A percentile compares a stretch with the other conserved stretches of the same genome.
phyloP scores from a whole-genome alignment of 1,140 invertebrate species.

The Hesperophylax magnus region DNA sequence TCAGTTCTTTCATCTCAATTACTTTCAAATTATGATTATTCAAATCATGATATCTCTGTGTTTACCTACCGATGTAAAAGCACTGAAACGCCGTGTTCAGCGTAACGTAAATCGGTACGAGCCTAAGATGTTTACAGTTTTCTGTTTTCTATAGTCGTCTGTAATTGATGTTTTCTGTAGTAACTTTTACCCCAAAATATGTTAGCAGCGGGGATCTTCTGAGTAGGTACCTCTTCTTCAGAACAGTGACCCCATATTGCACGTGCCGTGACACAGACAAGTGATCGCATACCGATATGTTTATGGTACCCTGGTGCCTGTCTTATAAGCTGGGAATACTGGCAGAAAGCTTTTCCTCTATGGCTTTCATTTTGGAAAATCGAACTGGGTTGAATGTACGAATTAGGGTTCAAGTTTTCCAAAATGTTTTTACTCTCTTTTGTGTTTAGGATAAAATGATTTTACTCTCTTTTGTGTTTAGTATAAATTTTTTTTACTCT shows the following conservation, averaged over 20 bases:
- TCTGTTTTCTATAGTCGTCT: not conserved
- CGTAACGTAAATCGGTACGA: too few species aligned
- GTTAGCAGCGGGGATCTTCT: constrained; percentile 7
- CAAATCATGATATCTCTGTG: not conserved
- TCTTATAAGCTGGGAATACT: too few species aligned
- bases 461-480: too few species aligned
- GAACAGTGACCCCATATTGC: constrained; percentile 32
- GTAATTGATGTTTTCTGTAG: constrained; percentile 21
- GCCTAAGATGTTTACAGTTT: not conserved
- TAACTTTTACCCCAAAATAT: constrained; percentile 20
- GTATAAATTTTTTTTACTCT: too few species aligned
- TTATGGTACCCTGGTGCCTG: not conserved
- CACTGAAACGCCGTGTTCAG: too few species aligned
- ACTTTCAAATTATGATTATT: too few species aligned
- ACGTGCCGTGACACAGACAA: constrained; percentile 24
- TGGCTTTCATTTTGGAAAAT: constrained; percentile 20
- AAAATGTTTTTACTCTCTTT: too few species aligned
- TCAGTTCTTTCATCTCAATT: too few species aligned
- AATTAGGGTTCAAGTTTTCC: too few species aligned
- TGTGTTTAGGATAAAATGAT: too few species aligned
- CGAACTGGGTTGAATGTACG: not conserved
- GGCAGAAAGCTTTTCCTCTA: not conserved
- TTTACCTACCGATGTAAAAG: too few species aligned
- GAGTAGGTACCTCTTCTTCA: not conserved
- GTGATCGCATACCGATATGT: constrained; percentile 21